phyloP scores from a whole-genome alignment of 2,888 invertebrate species.

The Rhamnusium bicolor region DNA sequence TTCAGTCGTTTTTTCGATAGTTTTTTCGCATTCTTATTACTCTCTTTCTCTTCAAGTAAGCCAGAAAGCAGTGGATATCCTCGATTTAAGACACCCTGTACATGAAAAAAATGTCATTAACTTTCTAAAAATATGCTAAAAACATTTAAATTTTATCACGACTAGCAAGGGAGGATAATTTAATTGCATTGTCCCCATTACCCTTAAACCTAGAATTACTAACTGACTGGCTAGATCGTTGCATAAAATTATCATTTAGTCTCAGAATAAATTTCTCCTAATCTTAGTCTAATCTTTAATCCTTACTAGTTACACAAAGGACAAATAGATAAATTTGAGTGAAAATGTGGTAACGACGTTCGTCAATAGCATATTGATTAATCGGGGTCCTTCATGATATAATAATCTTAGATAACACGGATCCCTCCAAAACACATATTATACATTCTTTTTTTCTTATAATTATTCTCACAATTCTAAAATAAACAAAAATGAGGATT shows the following conservation, averaged over 20 bases:
- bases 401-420: no score
- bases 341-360: neutral
- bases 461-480: no score
- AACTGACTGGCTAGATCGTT: slow-evolving; percentile 7
- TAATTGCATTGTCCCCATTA: slow-evolving; percentile 21
- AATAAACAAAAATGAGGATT: no score
- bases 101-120: neutral
- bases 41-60: no score
- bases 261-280: slow-evolving; percentile 27
- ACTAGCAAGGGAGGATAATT: slow-evolving; percentile 14
- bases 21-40: no score
- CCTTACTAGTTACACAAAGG: slow-evolving; percentile 14
- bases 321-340: slow-evolving; percentile 16
- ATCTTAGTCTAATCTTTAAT: slow-evolving; percentile 30
- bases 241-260: slow-evolving; percentile 33
- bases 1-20: no score
- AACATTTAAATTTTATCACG: neutral
- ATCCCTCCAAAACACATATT: no score
- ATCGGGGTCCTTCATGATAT: neutral
- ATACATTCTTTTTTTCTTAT: no score
- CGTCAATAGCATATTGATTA: neutral
- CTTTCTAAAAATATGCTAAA: neutral
- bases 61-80: no score
- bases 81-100: no score
- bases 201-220: slow-evolving; percentile 1